These are phyloP conservation scores for Catagonus wagneri DNA, from an alignment of 2,113 vertebrate species.

Conservation along the genomic window DNA sequence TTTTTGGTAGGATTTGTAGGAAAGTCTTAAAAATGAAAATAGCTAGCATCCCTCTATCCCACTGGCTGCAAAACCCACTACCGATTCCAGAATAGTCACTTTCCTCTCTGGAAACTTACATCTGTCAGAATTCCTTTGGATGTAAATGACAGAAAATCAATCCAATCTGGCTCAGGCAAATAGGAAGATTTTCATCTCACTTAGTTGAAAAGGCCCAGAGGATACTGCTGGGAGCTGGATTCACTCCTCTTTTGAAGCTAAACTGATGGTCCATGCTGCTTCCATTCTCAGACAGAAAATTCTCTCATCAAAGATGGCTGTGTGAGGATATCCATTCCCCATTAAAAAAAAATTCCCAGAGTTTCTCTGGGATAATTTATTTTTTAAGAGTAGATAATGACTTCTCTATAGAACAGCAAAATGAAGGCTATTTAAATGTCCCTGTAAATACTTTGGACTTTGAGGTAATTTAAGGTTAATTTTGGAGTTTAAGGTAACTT, in stretches of 20 bases:
- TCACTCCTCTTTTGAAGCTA: background rate
- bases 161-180: background rate
- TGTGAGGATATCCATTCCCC: background rate
- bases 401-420: background rate
- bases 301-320: background rate
- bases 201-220: background rate
- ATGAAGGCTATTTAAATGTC: background rate
- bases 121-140: background rate
- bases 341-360: background rate
- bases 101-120: conserved; percentile 23
- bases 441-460: background rate
- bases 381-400: background rate
- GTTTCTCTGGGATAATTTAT: background rate
- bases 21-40: background rate
- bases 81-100: background rate
- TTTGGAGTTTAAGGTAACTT: background rate
- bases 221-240: background rate
- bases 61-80: background rate
- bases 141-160: background rate
- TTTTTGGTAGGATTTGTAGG: background rate
- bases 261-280: background rate
- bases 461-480: background rate
- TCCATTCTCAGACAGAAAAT: background rate
- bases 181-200: background rate
- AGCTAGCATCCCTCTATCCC: background rate